A percentile compares a stretch with the other conserved stretches of the same genome.
phyloP scores from a whole-genome alignment of 2,888 invertebrate genomes.

The Volucella bombylans region DNA sequence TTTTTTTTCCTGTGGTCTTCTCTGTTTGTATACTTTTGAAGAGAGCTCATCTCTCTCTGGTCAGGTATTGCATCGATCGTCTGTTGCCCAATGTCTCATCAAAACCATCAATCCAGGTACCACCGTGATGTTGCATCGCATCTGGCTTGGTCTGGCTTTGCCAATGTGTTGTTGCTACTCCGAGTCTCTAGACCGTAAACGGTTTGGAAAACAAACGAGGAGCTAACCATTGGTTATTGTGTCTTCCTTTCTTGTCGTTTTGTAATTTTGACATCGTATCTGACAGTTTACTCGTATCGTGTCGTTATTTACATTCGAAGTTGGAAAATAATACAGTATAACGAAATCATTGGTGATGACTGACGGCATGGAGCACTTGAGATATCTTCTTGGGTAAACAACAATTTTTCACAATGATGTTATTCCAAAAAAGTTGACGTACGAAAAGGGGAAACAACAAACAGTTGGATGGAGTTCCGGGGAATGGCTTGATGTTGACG shows the following conservation, averaged over 20 bases:
- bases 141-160: conserved; percentile 16
- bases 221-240: conserved; percentile 31
- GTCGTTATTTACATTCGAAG: conserved; percentile 59
- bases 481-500: conserved; percentile 18
- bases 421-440: conserved; percentile 20
- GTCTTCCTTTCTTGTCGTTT: conserved; percentile 20
- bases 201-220: conserved; percentile 40
- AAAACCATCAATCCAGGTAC: conserved; percentile 24
- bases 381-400: conserved; percentile 66
- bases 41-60: conserved; percentile 50
- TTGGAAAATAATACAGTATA: conserved; percentile 45
- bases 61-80: conserved; percentile 25
- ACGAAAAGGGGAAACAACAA: conserved; percentile 7
- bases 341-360: conserved; percentile 60
- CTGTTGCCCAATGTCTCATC: conserved; percentile 50
- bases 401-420: conserved; percentile 49
- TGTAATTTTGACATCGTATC: conserved; percentile 71
- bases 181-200: not conserved
- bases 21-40: conserved; percentile 39
- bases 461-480: conserved; percentile 7
- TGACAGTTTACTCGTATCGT: conserved; percentile 61
- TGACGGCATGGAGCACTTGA: conserved; percentile 66
- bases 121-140: conserved; percentile 47
- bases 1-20: conserved; percentile 26
- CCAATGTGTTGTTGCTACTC: conserved; percentile 33